phyloP scores from a whole-genome alignment of 2,797 vertebrate species.

The Columba guinea region DNA sequence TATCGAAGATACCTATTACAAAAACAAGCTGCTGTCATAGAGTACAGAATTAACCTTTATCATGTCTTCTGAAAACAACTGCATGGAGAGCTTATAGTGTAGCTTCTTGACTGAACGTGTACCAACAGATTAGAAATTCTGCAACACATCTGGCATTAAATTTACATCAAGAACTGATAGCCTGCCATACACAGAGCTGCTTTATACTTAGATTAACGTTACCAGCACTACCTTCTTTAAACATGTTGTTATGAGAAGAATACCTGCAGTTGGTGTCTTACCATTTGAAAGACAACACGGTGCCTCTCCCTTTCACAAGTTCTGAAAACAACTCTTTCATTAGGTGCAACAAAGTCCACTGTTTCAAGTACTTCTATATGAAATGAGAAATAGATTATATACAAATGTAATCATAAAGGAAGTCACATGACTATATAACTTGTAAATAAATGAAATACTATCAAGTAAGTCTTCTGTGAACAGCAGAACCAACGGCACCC shows the following conservation, averaged over 20 bases:
- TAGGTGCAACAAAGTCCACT: slow-evolving; percentile 92
- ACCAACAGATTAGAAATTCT: neutral
- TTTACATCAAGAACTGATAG: neutral
- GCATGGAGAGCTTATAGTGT: neutral
- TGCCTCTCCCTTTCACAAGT: slow-evolving; percentile 88
- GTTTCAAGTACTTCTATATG: slow-evolving; percentile 85
- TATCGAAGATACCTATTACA: neutral
- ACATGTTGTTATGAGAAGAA: neutral
- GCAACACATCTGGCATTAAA: neutral
- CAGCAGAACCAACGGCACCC: neutral
- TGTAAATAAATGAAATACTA: neutral
- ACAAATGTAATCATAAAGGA: neutral
- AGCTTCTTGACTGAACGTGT: neutral
- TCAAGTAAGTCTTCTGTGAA: neutral
- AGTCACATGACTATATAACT: neutral
- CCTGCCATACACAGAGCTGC: neutral
- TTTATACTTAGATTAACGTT: neutral
- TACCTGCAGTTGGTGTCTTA: slow-evolving; percentile 52
- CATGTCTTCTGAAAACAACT: neutral
- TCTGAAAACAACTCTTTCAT: slow-evolving; percentile 93
- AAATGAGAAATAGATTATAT: neutral
- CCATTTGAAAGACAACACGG: slow-evolving; percentile 94
- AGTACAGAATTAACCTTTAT: neutral
- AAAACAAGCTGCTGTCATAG: neutral
- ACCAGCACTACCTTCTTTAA: neutral